Base-by-base conservation (phyloP, 1,140 invertebrate genomes). In the Ips nitidus region DNA sequence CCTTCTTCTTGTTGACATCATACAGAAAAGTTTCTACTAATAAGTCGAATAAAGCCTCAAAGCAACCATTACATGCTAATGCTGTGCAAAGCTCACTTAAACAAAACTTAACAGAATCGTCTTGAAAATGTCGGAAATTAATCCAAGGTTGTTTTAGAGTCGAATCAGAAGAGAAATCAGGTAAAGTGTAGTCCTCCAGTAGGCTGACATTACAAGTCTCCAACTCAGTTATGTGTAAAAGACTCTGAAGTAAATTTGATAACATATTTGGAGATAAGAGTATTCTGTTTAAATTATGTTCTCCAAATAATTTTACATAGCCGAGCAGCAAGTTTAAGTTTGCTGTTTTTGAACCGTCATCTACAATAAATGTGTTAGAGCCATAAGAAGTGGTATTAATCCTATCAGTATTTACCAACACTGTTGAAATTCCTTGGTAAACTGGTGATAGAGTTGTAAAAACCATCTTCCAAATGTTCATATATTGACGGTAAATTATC, bases 391-490 rank as follows among this genome's bases (percentile, higher is more conserved):
- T n/a, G 4, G 45, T 47, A n/a, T 5, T 4, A 47, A 47, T n/a
- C 45, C 45, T 47, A n/a, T 47, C 4, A 5, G 45, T 47, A 47
- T 47, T 70, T 75, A 89, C 87, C 86, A 72, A 86, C 82, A 71
- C 83, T 84, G 78, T 86, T 85, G 52, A 89, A 82, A 55, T 86
- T 81, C 68, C 84, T 80, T 0, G 88, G 87, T 72, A 89, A 74
- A 71, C 81, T 82, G 41, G 79, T 84, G 1, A 89, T 76, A 1
- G 84, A 75, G 39, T 76, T 76, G 70, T 84, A 84, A 74, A 88
- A 86, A 68, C 85, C 86, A 60, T 87, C 85, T 74, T 86, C 83
- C 7, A 89, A 74, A 43, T 81, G 78, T 76, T 88, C 85, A 41
- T 86, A 60, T 2, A 86, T 68, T 3, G 80, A 74, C 62, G 77